Evolutionary conservation across 2,113 vertebrate genomes (phyloP), one percentile per base, ranked within the genome.

Genomic region (Copsychus sechellarum): DNA sequence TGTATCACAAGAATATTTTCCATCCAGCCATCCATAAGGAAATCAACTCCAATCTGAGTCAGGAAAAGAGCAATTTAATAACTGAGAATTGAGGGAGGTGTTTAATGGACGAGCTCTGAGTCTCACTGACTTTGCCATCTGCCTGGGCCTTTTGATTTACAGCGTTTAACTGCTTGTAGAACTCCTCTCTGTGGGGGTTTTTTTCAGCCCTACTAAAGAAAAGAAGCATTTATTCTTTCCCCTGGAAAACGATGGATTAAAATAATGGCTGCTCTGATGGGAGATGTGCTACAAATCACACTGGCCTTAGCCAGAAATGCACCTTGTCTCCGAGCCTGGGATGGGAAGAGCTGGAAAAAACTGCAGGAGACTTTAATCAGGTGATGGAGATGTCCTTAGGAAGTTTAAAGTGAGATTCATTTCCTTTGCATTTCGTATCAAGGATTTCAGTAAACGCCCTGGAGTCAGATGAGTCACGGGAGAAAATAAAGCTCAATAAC

Each of bases 381-480:
- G 33, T 65, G 81, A 5, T 34, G 36, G 20, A 76, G 78, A 42
- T 57, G 57, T 92, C 73, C 65, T 87, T 47, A 48, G 4, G 57
- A 69, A 78, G 81, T 66, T 60, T 65, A 40, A 56, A 66, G 64
- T n/a, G 79, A 93, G 60, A 95, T 88, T 85, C 11, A 50, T 86
- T 95, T 91, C 79, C 84, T 90, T 73, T 54, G 33, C 54, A 73
- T 90, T 72, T 65, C 33, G 0, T 73, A 78, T 56, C 74, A 74
- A 93, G 76, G n/a, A 72, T 90, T 90, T 93, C 92, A 93, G 66
- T 71, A 93, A 89, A 82, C 90, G 88, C 93, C 85, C 92, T 70
- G 0, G 47, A 86, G 94, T 54, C 45, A 74, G 82, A 76, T 97
- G 94, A 97, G 88, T 97, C 94, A 95, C 12, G 19, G 76, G 28